A percentile compares a stretch with the other conserved stretches of the same genome.
These are phyloP conservation scores for Cacatua alba DNA, from an alignment of 2,113 vertebrate species.

Conservation along the genomic window DNA sequence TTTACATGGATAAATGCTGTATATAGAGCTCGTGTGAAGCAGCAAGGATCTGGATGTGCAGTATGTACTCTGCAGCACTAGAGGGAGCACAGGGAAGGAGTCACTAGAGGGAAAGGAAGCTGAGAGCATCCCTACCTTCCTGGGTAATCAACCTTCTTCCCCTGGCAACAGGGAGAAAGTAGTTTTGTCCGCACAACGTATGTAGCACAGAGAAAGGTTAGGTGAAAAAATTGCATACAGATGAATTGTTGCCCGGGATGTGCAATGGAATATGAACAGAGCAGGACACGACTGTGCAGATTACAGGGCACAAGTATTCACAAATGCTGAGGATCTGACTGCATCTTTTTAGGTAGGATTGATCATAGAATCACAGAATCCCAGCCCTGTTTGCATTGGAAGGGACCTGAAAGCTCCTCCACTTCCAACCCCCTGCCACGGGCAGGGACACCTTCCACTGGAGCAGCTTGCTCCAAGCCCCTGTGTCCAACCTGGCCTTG, in stretches of 20 bases:
- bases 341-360: background rate
- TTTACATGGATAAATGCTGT: background rate
- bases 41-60: background rate
- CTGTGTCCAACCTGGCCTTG: too few relatives aligned
- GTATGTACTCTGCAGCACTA: background rate
- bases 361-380: background rate
- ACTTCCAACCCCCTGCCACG: background rate
- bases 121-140: background rate
- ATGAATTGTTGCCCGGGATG: background rate
- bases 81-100: background rate
- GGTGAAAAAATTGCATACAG: background rate
- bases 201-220: background rate
- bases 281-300: background rate
- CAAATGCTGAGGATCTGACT: background rate
- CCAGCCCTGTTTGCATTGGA: background rate
- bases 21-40: accelerated
- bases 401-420: background rate
- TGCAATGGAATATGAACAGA: background rate
- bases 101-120: accelerated
- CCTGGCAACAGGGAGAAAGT: background rate
- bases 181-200: background rate
- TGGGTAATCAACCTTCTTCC: background rate
- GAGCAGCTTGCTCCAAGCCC: background rate
- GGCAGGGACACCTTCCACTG: background rate
- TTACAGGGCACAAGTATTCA: background rate